phyloP scores from a whole-genome alignment of 2,797 vertebrate genomes.

The Pogoniulus pusillus region DNA sequence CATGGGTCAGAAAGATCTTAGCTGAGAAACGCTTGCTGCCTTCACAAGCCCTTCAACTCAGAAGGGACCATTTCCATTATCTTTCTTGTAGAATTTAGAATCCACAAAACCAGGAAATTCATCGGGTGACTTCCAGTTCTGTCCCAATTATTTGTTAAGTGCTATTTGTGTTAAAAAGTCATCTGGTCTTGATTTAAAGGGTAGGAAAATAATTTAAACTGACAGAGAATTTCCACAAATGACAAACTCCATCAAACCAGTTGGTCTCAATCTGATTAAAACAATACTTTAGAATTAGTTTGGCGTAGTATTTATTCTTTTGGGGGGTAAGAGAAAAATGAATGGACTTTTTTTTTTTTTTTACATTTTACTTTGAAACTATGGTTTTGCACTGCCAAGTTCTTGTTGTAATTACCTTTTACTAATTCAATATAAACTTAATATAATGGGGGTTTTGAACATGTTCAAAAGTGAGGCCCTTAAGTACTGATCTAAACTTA shows the following conservation, averaged over 20 bases:
- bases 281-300: not conserved
- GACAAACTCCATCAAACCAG: slow-evolving; percentile 16
- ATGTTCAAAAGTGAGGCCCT: not conserved
- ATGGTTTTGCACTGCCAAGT: not conserved
- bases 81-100: not conserved
- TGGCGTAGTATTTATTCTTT: not conserved
- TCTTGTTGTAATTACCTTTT: slow-evolving; percentile 38
- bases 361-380: not conserved
- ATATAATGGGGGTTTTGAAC: not conserved
- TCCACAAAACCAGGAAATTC: not conserved
- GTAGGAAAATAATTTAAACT: not conserved
- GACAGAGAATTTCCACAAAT: slow-evolving; percentile 10
- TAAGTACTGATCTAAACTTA: not conserved
- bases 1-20: not conserved
- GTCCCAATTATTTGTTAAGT: not conserved
- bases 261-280: not conserved
- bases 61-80: not conserved
- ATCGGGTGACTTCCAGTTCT: not conserved
- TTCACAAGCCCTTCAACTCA: not conserved
- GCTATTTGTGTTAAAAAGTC: not conserved
- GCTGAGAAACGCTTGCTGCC: not conserved
- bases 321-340: not conserved
- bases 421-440: not conserved
- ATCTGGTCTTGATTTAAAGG: slow-evolving; percentile 15
- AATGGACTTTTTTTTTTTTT: not conserved